These are phyloP conservation scores for Willowsia nigromaculata DNA, from an alignment of 2,888 invertebrate genomes.

Conservation along the genomic window DNA sequence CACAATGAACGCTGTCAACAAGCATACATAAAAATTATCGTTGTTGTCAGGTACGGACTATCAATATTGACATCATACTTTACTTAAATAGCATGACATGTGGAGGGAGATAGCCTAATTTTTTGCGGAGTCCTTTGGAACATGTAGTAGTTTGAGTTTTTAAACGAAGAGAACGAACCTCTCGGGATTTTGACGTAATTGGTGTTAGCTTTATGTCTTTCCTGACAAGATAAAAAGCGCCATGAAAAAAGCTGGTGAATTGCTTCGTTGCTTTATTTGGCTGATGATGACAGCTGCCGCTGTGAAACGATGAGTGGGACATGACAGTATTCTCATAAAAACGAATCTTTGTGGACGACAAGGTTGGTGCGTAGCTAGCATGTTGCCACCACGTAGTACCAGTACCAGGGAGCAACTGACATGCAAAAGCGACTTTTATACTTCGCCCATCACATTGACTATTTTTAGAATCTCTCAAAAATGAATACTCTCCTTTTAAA, in stretches of 20 bases:
- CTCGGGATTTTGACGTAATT: slow-evolving; percentile 55
- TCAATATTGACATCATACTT: no score
- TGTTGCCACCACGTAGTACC: background rate
- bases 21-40: no score
- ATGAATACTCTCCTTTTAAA: background rate
- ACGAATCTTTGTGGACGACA: background rate
- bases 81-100: no score
- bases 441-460: background rate
- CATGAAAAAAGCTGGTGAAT: background rate
- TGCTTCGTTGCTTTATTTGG: background rate
- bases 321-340: slow-evolving; percentile 24
- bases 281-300: slow-evolving; percentile 49
- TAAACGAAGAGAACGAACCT: background rate
- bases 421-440: background rate
- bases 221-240: slow-evolving; percentile 49
- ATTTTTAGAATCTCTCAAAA: background rate
- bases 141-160: background rate
- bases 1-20: slow-evolving; percentile 31
- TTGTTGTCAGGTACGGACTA: no score
- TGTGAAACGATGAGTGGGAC: slow-evolving; percentile 20
- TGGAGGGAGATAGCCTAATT: background rate
- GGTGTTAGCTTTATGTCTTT: slow-evolving; percentile 58
- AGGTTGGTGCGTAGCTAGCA: background rate
- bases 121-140: background rate
- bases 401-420: background rate